Evolutionary conservation across 1,140 invertebrate genomes (phyloP).

Genomic region (Megalopta genalis): DNA sequence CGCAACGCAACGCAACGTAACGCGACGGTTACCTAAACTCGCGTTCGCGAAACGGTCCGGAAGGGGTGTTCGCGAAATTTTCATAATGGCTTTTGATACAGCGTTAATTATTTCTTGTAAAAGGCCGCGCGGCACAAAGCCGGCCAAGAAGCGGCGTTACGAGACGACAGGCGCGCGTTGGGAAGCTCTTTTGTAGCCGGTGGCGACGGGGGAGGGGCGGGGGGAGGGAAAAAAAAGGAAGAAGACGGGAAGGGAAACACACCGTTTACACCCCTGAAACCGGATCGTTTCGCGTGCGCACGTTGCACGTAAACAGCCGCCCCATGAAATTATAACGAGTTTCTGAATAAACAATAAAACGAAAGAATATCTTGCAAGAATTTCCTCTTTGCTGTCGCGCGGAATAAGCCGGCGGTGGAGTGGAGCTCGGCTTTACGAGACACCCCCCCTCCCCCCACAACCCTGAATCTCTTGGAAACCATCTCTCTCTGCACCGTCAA

Average conservation of each 20-base stretch:
- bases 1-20: too few relatives aligned
- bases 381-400: slow-evolving; percentile 39
- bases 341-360: slow-evolving; percentile 50
- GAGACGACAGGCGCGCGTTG: slow-evolving; percentile 1
- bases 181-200: slow-evolving; percentile 18
- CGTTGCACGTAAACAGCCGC: slow-evolving; percentile 32
- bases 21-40: neutral
- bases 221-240: slow-evolving; percentile 15
- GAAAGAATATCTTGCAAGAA: slow-evolving; percentile 45
- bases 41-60: neutral
- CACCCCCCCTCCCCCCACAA: too few relatives aligned
- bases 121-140: slow-evolving; percentile 9
- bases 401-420: slow-evolving; percentile 21
- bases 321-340: slow-evolving; percentile 48
- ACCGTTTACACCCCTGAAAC: slow-evolving; percentile 41
- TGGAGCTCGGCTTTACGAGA: slow-evolving; percentile 45
- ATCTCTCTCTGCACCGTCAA: slow-evolving; percentile 31
- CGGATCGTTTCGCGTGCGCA: slow-evolving; percentile 24
- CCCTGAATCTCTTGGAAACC: slow-evolving; percentile 7
- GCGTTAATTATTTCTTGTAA: slow-evolving; percentile 37
- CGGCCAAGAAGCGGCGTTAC: slow-evolving; percentile 32
- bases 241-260: neutral
- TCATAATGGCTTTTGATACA: slow-evolving; percentile 45
- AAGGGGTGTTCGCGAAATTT: slow-evolving; percentile 19
- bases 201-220: neutral